Evolutionary conservation across 1,140 invertebrate species (phyloP), one percentile per base, ranked within the genome.

Genomic region (Bicyclus anynana): DNA sequence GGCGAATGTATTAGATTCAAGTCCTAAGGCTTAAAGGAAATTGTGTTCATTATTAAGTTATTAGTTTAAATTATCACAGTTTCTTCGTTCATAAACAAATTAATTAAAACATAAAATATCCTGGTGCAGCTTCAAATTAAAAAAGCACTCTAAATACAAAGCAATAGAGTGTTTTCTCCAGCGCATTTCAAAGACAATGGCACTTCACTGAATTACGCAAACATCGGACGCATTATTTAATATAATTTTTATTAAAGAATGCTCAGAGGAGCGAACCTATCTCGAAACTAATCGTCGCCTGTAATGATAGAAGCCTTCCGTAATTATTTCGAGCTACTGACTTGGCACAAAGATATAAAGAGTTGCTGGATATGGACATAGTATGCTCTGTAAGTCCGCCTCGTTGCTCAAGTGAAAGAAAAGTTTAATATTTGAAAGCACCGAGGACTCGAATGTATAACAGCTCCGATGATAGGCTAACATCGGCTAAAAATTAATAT

Each of bases 211-310:
- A 47, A 58, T 75, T 76, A 65, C 71, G 62, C 67, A 74, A 75
- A 62, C 67, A 68, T 70, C 23, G 72, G 58, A 63, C 55, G 67
- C 66, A 68, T 77, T 77, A 69, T 80, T 83, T 85, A 83, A 85
- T 86, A 86, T 74, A 81, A 80, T 79, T 84, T 82, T 80, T 86
- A 77, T 84, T 79, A 79, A 81, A 76, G 66, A 73, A 81, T 70
- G 80, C 65, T 70, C 83, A 76, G 69, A 77, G 72, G 62, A 65
- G 76, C 67, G 74, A 47, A 69, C 63, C 78, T 84, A 84, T 82
- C 77, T 80, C 27, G 47, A 44, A 61, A 55, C 69, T 80, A 84
- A 82, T 84, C 84, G 82, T 85, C 82, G 70, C 74, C 75, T 60
- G 69, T 77, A 80, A 79, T 82, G 71, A 74, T 77, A 76, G 71